Evolutionary conservation across 2,888 invertebrate species (phyloP), one percentile per base, ranked within the genome.

Genomic region (Eupsilia transversa): DNA sequence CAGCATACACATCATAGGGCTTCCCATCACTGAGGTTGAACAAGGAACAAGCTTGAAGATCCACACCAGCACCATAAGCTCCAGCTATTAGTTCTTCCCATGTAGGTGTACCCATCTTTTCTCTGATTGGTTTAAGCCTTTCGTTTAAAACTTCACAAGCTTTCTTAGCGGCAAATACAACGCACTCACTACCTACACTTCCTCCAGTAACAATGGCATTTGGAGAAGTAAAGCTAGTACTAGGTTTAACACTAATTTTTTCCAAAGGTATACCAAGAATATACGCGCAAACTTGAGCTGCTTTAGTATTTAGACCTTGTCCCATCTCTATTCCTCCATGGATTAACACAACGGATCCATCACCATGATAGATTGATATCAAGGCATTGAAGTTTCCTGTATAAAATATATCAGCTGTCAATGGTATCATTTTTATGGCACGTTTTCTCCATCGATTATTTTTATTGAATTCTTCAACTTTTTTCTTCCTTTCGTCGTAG

Each of bases 231-330:
- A 97, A 92, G 87, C 95, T 97, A 66, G 96, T 95, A 54, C 96
- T 97, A 1, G 97, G 97, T 89, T 98, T 97, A 0, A 98, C 97
- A 57, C 94, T 96, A 0, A 98, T 93, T 91, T 97, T 96, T 0
- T 97, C 97, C 80, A 98, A 84, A 0, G 97, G 97, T 83, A 98
- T 97, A 2, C 97, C 97, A 23, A 99, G 93, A 2, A 95, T 95
- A 82, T 98, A 97, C 0, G 98, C 98, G 72, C 97, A 98, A 0
- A 98, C 97, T 96, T 98, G 98, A 12, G 97, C 97, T 2, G 96
- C 97, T 96, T 98, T 98, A 0, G 98, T 98, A 86, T 98, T 98
- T 59, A 98, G 96, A 3, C 98, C 98, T 96, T 98, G 98, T 0
- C 98, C 98, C 94, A 97, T 97, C 95, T 98, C 98, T 61, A 97